Evolutionary conservation across 1,140 invertebrate species (phyloP), one percentile per base, ranked within the genome.

Genomic region (Hyphantria cunea): DNA sequence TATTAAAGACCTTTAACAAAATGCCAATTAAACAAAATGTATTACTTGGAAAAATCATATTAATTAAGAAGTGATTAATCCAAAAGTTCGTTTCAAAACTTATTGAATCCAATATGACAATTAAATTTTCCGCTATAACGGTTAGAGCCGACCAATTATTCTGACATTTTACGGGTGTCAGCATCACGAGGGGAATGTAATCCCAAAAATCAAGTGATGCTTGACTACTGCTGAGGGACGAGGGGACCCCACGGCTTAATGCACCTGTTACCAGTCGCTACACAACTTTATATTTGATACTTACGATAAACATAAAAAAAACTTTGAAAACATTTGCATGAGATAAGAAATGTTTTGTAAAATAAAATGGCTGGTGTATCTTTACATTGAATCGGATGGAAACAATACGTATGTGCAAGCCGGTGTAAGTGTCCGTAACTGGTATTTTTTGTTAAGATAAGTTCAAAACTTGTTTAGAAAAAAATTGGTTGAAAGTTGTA

Each of bases 131-230:
- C 55, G 17, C 33, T 33, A 6, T 37, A 39, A 58, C 15, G 14
- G 14, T 31, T 39, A 17, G 12, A 58, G 34, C 44, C 45, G 25
- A 33, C 45, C 55, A 58, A 58, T 58, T 58, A 58, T 58, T 8
- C 32, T 7, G 15, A 41, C 55, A 49, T 58, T 56, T 56, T 9
- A 58, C 39, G 55, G 55, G 14, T 58, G 55, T 48, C 55, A 47
- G 32, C 54, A 44, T 34, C 32, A 12, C 34, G 15, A 58, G 55
- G 55, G 55, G 32, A 48, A 11, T 12, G 34, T 58, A 58, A 58
- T 58, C 14, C 55, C 55, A 13, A 10, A 39, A 58, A 48, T 58
- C 55, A 58, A 58, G 55, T 39, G 45, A 49, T 49, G 45, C 45
- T 58, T 58, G 32, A 58, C 13, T 47, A 15, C 32, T 0, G 12